A percentile compares a stretch with the other conserved stretches of the same genome.
Evolutionary conservation across 2,113 vertebrate genomes (phyloP).

Genomic region (Motacilla tschutschensis): DNA sequence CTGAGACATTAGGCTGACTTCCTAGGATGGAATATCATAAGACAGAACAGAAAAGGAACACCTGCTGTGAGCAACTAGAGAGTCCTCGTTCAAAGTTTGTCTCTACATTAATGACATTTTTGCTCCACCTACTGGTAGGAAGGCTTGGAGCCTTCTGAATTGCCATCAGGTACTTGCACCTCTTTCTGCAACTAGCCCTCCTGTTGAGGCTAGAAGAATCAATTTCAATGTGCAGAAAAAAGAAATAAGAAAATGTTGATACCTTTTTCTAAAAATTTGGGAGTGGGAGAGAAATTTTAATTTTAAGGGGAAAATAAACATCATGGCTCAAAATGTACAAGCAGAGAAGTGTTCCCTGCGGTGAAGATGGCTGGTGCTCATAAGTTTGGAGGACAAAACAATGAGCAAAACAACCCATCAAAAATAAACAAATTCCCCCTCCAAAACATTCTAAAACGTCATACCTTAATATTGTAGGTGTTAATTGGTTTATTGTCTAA

Average conservation of each 20-base stretch:
- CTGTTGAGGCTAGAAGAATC: not conserved
- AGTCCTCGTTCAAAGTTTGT: not conserved
- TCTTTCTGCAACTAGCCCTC: not conserved
- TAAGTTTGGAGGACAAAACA: not conserved
- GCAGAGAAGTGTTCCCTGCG: not conserved
- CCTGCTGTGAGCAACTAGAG: not conserved
- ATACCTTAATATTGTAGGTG: not conserved
- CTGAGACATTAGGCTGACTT: not conserved
- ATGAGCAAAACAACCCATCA: fast-evolving
- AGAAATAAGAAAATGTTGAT: fast-evolving
- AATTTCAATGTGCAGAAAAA: not conserved
- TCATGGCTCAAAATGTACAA: not conserved
- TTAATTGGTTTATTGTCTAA: not conserved
- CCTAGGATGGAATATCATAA: not conserved
- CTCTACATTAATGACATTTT: constrained; percentile 26
- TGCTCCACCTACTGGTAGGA: constrained; percentile 58
- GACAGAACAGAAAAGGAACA: not conserved
- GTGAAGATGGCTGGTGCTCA: not conserved
- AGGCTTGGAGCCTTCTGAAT: not conserved
- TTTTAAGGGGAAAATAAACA: not conserved
- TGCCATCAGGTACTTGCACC: not conserved
- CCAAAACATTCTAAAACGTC: not conserved
- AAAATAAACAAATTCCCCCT: not conserved
- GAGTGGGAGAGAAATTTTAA: not conserved
- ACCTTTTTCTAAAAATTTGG: not conserved